Percentiles rank a stretch among this genome's conserved stretches.
Evolutionary conservation across 2,797 vertebrate species (phyloP).

Genomic region (Agapornis canus): DNA sequence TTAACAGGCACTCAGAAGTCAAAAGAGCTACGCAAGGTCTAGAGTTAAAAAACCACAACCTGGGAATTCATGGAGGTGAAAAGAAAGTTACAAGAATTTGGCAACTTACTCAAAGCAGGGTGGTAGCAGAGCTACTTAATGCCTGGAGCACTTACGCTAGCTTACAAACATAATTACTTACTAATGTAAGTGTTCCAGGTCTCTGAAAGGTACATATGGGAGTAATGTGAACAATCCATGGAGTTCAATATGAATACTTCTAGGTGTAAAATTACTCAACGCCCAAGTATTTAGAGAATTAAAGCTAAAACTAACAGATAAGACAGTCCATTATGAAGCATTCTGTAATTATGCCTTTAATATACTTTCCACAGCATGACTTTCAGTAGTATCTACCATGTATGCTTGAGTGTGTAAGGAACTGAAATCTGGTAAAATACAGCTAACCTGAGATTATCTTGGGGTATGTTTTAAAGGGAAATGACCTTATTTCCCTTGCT

Average conservation of each 20-base stretch:
- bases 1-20: background rate
- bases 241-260: background rate
- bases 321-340: background rate
- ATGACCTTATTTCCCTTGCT: background rate
- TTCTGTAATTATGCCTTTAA: background rate
- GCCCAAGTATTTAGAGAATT: background rate
- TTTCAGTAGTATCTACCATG: background rate
- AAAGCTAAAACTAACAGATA: background rate
- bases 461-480: background rate
- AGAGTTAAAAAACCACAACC: rapidly evolving
- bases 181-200: background rate
- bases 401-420: background rate
- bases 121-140: background rate
- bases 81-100: background rate
- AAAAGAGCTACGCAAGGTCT: background rate
- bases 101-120: background rate
- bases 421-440: background rate
- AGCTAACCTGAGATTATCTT: too few relatives aligned
- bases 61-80: background rate
- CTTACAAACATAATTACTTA: background rate
- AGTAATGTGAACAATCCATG: rapidly evolving
- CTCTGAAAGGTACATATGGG: background rate
- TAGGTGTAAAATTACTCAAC: background rate
- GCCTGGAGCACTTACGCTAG: background rate
- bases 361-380: background rate